Base-by-base conservation (phyloP, 2,797 vertebrate genomes). In the Bucorvus abyssinicus region DNA sequence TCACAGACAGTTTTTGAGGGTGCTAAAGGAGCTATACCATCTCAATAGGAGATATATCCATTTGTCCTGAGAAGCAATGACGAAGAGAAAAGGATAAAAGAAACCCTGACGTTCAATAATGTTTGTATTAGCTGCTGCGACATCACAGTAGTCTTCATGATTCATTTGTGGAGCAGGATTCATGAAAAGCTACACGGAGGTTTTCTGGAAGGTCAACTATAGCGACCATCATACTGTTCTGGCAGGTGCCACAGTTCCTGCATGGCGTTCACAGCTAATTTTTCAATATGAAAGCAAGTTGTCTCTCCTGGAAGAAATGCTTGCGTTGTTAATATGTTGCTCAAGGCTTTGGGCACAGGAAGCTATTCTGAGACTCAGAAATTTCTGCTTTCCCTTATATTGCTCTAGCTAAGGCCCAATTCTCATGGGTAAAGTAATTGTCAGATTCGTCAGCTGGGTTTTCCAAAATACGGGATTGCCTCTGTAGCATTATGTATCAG, bases 401-500 rank as follows among this genome's bases (percentile, higher is more conserved):
- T 50, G 27, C n/a, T 80, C 13, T 69, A 60, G 3, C 15, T 83
- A 49, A 50, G 20, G 45, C 38, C 19, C 86, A 47, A 52, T 36
- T 60, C n/a, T n/a, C 13, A 4, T 29, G 23, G 21, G 6, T 68
- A 14, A 84, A 56, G 44, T 20, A 27, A 20, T 49, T 75, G 6
- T 45, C 55, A 50, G 27, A 30, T 30, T 45, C 19, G 49, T 68
- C 40, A 10, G 21, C 5, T 81, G 47, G 22, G 8, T 40, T 77
- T 56, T 74, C n/a, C 68, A 47, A 50, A 64, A 52, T 24, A 3
- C 0, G 2, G 8, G 3, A 19, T 56, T 65, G 23, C 11, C 47
- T 13, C 24, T 57, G 47, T n/a, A 26, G 18, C 64, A 14, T 0
- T 36, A 0, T 11, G 3, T 26, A 5, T 32, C 34, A 49, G 10